Evolutionary conservation across 2,113 vertebrate species (phyloP).

Genomic region (Otis tarda): DNA sequence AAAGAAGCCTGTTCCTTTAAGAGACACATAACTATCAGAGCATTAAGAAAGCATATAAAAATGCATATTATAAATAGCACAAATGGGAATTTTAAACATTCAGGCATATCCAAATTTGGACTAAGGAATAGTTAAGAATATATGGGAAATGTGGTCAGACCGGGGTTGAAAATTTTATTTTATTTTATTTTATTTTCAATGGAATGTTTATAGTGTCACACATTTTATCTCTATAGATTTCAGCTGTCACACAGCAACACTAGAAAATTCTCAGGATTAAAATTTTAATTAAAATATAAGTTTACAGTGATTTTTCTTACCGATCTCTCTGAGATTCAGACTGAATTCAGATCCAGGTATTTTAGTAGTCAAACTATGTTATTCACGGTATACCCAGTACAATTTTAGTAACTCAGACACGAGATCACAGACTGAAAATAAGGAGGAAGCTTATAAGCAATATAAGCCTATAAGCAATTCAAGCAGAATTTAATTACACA

Average conservation of each 20-base stretch:
- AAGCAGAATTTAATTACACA: slow-evolving; percentile 77
- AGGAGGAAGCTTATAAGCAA: slow-evolving; percentile 44
- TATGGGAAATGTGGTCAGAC: background rate
- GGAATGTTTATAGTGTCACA: slow-evolving; percentile 43
- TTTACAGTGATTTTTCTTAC: slow-evolving; percentile 33
- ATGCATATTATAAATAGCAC: slow-evolving; percentile 43
- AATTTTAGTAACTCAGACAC: slow-evolving; percentile 62
- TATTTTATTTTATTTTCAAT: background rate
- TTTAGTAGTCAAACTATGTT: slow-evolving; percentile 28
- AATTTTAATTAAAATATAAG: slow-evolving; percentile 34
- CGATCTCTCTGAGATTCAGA: slow-evolving; percentile 8
- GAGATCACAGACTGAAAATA: slow-evolving; percentile 53
- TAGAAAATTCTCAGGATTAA: slow-evolving; percentile 44
- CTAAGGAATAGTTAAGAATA: slow-evolving; percentile 59
- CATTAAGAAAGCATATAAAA: slow-evolving; percentile 23
- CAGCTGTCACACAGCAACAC: slow-evolving; percentile 3
- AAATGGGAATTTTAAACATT: slow-evolving; percentile 61
- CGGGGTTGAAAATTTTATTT: background rate
- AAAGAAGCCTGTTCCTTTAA: slow-evolving; percentile 59
- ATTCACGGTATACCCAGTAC: background rate
- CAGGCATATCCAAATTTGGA: slow-evolving; percentile 47
- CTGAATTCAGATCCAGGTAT: slow-evolving; percentile 46
- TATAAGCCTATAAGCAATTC: slow-evolving; percentile 70
- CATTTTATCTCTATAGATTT: slow-evolving; percentile 57
- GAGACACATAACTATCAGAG: slow-evolving; percentile 20